phyloP scores from a whole-genome alignment of 2,113 vertebrate genomes.

The Gnathonemus longibarbis region DNA sequence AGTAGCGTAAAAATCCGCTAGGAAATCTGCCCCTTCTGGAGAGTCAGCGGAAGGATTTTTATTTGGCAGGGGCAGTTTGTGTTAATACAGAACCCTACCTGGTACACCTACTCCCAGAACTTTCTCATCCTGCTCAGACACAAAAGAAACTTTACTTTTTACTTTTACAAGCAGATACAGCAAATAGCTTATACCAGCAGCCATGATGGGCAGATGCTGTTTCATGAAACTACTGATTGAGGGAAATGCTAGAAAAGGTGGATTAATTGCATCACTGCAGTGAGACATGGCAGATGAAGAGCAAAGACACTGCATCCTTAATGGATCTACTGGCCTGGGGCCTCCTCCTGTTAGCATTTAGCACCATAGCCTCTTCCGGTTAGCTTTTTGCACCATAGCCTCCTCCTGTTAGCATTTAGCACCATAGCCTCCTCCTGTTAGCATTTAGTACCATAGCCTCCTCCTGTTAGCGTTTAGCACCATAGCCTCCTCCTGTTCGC shows the following conservation, averaged over 20 bases:
- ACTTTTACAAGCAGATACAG: not conserved
- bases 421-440: not conserved
- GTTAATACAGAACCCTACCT: not conserved
- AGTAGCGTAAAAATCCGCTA: not conserved
- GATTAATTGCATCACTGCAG: not conserved
- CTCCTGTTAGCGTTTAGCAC: too few relatives aligned
- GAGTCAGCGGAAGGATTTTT: not conserved
- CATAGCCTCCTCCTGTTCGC: not conserved
- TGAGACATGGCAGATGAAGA: not conserved
- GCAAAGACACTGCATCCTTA: not conserved
- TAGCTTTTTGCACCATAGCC: not conserved
- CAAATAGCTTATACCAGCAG: not conserved
- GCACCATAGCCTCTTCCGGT: too few relatives aligned
- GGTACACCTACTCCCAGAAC: not conserved
- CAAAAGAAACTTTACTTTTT: not conserved
- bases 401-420: not conserved
- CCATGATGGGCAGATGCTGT: not conserved
- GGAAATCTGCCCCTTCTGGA: not conserved
- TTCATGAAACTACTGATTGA: not conserved
- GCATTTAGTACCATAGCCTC: not conserved
- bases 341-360: not conserved
- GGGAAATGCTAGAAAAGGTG: not conserved
- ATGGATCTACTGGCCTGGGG: not conserved
- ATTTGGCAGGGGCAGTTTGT: not conserved
- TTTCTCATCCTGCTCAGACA: not conserved